Percentiles rank a stretch among this genome's conserved stretches.
These are phyloP conservation scores for Heliconius charithonia DNA, from an alignment of 2,888 invertebrate genomes.

Conservation along the genomic window DNA sequence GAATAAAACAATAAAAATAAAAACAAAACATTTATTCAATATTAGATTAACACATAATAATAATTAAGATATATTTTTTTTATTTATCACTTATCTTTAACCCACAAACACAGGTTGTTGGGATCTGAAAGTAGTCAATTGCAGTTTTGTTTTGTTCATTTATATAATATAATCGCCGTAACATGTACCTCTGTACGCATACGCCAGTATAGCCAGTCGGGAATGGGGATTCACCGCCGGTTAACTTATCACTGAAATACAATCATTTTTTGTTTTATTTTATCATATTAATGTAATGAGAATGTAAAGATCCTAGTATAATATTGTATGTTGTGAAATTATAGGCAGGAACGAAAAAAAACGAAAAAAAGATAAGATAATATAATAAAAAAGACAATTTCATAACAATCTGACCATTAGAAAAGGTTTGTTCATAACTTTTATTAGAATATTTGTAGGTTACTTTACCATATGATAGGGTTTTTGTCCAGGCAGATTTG, in stretches of 20 bases:
- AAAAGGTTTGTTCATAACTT: too few relatives aligned
- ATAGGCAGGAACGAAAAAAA: too few relatives aligned
- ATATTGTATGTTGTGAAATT: too few relatives aligned
- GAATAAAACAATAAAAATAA: not conserved
- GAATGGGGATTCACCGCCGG: not conserved
- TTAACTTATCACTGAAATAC: not conserved
- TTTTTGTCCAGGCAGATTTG: not conserved
- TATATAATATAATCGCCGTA: conserved; percentile 26
- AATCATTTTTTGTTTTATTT: not conserved
- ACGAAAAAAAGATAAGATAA: too few relatives aligned
- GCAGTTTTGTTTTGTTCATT: not conserved
- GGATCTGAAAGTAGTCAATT: conserved; percentile 15
- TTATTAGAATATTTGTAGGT: not conserved
- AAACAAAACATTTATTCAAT: not conserved
- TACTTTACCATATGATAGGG: not conserved
- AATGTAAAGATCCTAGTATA: not conserved
- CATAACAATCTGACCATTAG: too few relatives aligned
- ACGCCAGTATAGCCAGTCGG: not conserved
- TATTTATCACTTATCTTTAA: not conserved
- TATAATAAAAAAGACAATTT: too few relatives aligned
- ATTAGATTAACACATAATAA: not conserved
- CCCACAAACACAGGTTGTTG: conserved; percentile 26
- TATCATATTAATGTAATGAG: not conserved
- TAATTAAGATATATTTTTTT: not conserved
- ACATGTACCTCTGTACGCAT: conserved; percentile 21